phyloP scores from a whole-genome alignment of 1,140 invertebrate species.

The Meloidogyne chitwoodi region DNA sequence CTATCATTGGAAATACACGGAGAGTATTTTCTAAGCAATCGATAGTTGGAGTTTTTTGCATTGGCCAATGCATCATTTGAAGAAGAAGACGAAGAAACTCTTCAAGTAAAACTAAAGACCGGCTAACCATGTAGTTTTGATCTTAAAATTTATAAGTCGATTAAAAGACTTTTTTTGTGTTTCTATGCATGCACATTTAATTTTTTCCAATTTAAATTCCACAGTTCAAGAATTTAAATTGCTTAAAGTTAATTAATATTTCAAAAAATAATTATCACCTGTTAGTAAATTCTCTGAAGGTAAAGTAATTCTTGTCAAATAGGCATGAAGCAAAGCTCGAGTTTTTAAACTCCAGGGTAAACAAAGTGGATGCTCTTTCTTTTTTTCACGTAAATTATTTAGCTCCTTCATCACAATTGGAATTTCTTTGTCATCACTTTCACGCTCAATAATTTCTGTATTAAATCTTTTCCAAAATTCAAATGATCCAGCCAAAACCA shows the following conservation, averaged over 20 bases:
- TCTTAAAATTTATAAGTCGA: conserved; percentile 60
- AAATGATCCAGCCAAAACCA: conserved; percentile 88
- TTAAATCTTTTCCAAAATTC: conserved; percentile 93
- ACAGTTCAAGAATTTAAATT: background rate
- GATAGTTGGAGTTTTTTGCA: conserved; percentile 76
- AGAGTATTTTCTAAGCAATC: conserved; percentile 96
- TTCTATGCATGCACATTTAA: too few species aligned
- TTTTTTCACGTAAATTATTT: conserved; percentile 85
- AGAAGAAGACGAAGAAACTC: conserved; percentile 94
- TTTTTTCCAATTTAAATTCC: background rate
- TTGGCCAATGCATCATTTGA: conserved; percentile 80
- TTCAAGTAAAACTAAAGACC: conserved; percentile 89
- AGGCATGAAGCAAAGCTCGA: conserved; percentile 84
- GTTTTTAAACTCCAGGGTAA: conserved; percentile 94
- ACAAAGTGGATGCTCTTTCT: conserved; percentile 86
- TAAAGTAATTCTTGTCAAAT: conserved; percentile 77
- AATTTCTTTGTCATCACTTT: conserved; percentile 89
- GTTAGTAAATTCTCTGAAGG: conserved; percentile 75
- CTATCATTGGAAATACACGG: conserved; percentile 90
- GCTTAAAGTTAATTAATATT: too few species aligned
- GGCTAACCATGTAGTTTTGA: conserved; percentile 75
- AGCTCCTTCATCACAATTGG: conserved; percentile 85
- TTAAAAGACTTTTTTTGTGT: too few species aligned
- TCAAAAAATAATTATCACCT: conserved; percentile 50
- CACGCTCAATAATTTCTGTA: conserved; percentile 83